These are phyloP conservation scores for Hydrozoanthus gracilis DNA, from an alignment of 92 coral and sea anemone species.

Conservation along the genomic window DNA sequence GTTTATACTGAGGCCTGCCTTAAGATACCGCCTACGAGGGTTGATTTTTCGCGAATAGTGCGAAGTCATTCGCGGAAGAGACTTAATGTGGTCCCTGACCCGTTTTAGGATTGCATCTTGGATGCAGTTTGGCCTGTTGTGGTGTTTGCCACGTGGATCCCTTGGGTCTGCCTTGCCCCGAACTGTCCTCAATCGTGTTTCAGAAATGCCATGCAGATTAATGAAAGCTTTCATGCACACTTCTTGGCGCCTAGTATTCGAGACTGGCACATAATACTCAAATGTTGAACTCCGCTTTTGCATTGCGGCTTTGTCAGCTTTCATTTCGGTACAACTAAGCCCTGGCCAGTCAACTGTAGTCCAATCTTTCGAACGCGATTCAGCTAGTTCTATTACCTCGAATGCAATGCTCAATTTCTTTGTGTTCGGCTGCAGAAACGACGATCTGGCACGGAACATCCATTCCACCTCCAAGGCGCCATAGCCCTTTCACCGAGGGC, in stretches of 20 bases:
- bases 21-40: slow-evolving; percentile 26
- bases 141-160: slow-evolving; percentile 30
- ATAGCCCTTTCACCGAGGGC: no score
- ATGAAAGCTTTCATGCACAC: slow-evolving; percentile 38
- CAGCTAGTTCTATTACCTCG: no score
- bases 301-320: no score
- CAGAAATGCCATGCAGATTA: slow-evolving; percentile 14
- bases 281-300: no score
- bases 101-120: neutral
- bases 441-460: no score
- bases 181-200: neutral
- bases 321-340: no score
- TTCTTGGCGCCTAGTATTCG: neutral
- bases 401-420: no score
- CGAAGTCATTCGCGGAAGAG: slow-evolving; percentile 33
- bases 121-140: slow-evolving; percentile 15
- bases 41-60: slow-evolving; percentile 19
- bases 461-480: no score
- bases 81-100: slow-evolving; percentile 31
- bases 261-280: no score
- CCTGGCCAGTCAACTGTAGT: no score
- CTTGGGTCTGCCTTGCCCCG: slow-evolving; percentile 27
- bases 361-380: no score
- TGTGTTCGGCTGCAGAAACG: no score
- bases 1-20: slow-evolving; percentile 3